Base-by-base conservation (phyloP, 2,797 vertebrate genomes). In the Crenichthys baileyi region DNA sequence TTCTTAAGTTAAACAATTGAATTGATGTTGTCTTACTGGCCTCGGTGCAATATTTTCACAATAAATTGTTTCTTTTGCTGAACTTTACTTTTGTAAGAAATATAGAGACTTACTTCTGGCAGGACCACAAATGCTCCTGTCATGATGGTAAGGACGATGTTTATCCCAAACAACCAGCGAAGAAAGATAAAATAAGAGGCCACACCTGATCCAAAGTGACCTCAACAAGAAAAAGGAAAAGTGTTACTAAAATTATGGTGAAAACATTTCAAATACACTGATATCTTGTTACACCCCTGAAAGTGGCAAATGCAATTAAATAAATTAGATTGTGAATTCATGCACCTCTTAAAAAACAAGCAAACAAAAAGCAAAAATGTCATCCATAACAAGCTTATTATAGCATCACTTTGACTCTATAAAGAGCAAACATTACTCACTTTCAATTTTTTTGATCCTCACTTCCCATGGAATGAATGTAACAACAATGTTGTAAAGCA, bases 171-270 rank as follows among this genome's bases (percentile, higher is more conserved):
- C 16, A 99, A 86, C 98, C 98, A 99, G 78, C 98, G 96, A 78
- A 99, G 88, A 93, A 99, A 99, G 90, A 99, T 99, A 85, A 99
- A 99, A 79, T 99, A 99, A 70, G 98, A 99, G 1, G 98, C 98
- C 36, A 99, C 98, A 0, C 98, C 98, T 0, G 98, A 99, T 3
- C 98, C 98, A 93, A 99, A 99, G 87, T 99, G 98, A 96, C 98
- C 98, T 99, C 4, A 71, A 61, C 53, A 70, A 36, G 60, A 83
- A 20, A 63, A 60, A 76, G 53, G 29, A 79, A 80, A 82, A 11
- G 75, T 72, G 65, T 2, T 44, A 44, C 9, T 44, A 70, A 24
- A 70, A 22, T n/a, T 15, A 13, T 15, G 5, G 0, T 15, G 12
- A n/a, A 70, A n/a, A 44, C 5, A 15, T 46, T 16, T 70, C 4